Conservation (phyloP, 1,140 invertebrate genomes). For the Sitobion miscanthi region DNA sequence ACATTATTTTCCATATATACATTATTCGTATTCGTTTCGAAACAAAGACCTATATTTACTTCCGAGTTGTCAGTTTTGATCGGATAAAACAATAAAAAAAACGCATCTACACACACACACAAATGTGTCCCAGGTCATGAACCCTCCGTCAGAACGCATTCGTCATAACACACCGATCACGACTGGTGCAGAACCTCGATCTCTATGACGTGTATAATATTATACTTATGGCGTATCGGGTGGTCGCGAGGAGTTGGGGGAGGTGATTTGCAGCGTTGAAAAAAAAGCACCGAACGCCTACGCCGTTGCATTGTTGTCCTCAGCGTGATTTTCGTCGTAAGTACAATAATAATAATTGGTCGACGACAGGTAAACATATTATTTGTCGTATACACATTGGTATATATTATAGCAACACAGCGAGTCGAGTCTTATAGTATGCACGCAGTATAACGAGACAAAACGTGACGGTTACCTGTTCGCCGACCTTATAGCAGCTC, state of each 20-base stretch:
- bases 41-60: conserved; percentile 9
- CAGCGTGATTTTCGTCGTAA: background rate
- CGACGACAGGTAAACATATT: background rate
- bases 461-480: background rate
- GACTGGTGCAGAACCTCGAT: background rate
- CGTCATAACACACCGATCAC: background rate
- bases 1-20: background rate
- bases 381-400: background rate
- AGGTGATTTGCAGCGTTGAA: background rate
- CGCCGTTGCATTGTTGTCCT: background rate
- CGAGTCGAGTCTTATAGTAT: background rate
- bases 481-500: background rate
- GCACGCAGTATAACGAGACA: background rate
- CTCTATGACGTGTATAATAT: background rate
- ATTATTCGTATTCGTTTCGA: background rate
- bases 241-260: too few relatives aligned
- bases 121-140: background rate
- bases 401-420: background rate
- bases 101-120: background rate
- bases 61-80: background rate
- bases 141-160: background rate
- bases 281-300: background rate
- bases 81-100: background rate
- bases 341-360: background rate
- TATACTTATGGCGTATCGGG: background rate